Evolutionary conservation across 2,888 invertebrate genomes (phyloP).

Genomic region (Tinea semifulvella): DNA sequence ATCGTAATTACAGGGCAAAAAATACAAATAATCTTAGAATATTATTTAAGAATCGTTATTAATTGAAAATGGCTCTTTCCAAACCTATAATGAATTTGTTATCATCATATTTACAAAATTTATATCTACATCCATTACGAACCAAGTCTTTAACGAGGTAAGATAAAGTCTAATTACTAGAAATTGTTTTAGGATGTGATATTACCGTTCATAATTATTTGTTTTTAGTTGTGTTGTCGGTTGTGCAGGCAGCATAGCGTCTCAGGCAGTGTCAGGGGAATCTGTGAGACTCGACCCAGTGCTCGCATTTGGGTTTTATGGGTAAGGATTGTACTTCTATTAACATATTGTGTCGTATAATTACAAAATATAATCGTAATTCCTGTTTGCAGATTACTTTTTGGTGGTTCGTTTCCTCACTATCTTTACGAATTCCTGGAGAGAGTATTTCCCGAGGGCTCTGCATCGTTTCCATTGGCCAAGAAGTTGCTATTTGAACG

Average conservation of each 20-base stretch:
- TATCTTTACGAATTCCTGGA: slow-evolving; percentile 76
- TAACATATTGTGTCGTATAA: neutral
- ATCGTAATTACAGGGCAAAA: neutral
- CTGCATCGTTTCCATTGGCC: slow-evolving; percentile 60
- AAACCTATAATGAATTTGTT: slow-evolving; percentile 76
- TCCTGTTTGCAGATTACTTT: slow-evolving; percentile 68
- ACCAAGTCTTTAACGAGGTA: slow-evolving; percentile 86
- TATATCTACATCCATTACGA: slow-evolving; percentile 78
- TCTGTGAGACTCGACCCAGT: slow-evolving; percentile 72
- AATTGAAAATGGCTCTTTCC: slow-evolving; percentile 70
- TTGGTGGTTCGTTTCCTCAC: slow-evolving; percentile 83
- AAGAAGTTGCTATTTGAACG: slow-evolving; percentile 77
- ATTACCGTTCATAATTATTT: slow-evolving; percentile 12
- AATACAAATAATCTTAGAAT: too few relatives aligned
- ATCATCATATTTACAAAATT: slow-evolving; percentile 76
- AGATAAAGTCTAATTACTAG: slow-evolving; percentile 25
- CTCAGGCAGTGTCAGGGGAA: slow-evolving; percentile 75
- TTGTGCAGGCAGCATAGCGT: slow-evolving; percentile 75
- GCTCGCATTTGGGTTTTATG: slow-evolving; percentile 78
- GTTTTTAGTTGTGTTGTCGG: slow-evolving; percentile 74
- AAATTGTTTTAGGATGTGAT: too few relatives aligned
- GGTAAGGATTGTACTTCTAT: slow-evolving; percentile 71
- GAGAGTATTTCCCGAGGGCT: slow-evolving; percentile 65
- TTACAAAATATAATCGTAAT: slow-evolving; percentile 11
- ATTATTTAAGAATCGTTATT: too few relatives aligned